Evolutionary conservation across 92 coral and sea anemone genomes (phyloP).

Genomic region (Parazoanthus darwini): DNA sequence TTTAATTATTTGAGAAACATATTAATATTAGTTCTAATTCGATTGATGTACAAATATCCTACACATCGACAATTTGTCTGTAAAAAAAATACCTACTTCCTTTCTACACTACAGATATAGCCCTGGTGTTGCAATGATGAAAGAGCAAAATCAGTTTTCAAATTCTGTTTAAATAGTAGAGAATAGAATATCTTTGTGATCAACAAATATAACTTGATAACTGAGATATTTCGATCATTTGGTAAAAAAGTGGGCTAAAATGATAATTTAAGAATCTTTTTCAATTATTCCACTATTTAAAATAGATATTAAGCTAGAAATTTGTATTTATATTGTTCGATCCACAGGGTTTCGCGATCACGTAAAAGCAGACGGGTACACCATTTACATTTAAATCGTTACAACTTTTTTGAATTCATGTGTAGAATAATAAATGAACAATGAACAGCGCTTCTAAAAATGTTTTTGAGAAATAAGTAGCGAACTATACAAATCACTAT

Average conservation of each 20-base stretch:
- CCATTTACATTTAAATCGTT: too few species aligned
- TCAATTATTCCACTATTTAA: not conserved
- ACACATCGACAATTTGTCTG: not conserved
- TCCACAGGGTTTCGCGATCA: not conserved
- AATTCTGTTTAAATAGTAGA: not conserved
- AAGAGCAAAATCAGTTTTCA: not conserved
- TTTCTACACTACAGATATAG: not conserved
- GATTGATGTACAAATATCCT: not conserved
- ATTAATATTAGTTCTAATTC: not conserved
- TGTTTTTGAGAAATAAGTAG: not conserved
- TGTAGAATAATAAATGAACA: not conserved
- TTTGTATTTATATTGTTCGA: not conserved
- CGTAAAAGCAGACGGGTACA: not conserved
- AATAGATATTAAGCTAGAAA: not conserved
- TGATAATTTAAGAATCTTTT: not conserved
- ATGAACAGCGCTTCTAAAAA: not conserved
- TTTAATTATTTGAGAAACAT: not conserved
- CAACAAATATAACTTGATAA: not conserved
- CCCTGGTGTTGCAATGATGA: not conserved
- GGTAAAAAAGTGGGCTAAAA: not conserved
- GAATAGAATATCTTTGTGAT: not conserved
- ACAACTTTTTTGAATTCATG: not conserved
- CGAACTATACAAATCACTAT: not conserved
- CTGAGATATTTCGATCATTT: not conserved
- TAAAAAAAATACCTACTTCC: not conserved